phyloP scores from a whole-genome alignment of 2,797 vertebrate genomes.

The Florisuga fusca region DNA sequence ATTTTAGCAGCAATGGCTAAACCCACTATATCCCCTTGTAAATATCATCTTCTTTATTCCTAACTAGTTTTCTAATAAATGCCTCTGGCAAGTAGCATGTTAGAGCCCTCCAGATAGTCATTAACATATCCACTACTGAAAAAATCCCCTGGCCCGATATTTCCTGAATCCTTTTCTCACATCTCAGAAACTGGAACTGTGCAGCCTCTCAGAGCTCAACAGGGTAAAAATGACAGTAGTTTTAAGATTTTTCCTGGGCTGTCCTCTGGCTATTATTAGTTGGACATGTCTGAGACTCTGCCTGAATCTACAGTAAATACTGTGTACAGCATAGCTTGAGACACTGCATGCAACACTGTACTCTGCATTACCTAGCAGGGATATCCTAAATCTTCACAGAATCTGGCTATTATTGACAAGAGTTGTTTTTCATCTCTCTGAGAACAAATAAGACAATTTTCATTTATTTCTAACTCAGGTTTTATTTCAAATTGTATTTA shows the following conservation, averaged over 20 bases:
- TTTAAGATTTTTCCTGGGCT: neutral
- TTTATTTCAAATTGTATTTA: neutral
- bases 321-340: neutral
- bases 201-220: neutral
- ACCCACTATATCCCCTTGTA: neutral
- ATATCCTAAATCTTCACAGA: neutral
- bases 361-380: neutral
- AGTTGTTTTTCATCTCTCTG: neutral
- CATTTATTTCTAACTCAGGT: neutral
- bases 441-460: neutral
- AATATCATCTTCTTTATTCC: neutral
- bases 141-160: neutral
- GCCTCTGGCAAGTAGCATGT: neutral
- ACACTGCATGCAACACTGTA: neutral
- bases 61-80: neutral
- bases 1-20: neutral
- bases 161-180: neutral
- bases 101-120: neutral
- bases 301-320: neutral
- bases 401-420: neutral
- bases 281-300: neutral
- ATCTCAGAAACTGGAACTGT: neutral
- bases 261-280: neutral
- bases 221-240: neutral
- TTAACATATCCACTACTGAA: neutral